A percentile compares a stretch with the other conserved stretches of the same genome.
phyloP scores from a whole-genome alignment of 2,888 invertebrate genomes.

The Stramonita haemastoma region DNA sequence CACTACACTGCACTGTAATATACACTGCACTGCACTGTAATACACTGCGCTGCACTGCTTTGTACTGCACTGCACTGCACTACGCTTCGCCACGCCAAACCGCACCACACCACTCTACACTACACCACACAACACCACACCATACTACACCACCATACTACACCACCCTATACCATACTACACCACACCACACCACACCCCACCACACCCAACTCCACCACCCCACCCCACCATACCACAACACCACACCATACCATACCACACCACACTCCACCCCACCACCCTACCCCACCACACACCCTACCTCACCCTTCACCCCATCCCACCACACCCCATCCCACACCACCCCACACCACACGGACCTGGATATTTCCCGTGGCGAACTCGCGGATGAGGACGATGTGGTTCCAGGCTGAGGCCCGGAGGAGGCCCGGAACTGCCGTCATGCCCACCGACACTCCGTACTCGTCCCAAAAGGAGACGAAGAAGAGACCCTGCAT shows the following conservation, averaged over 20 bases:
- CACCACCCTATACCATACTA: too few relatives aligned
- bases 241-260: not conserved
- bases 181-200: too few relatives aligned
- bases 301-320: not conserved
- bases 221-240: not conserved
- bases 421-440: conserved; percentile 50
- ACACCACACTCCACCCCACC: not conserved
- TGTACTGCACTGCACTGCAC: too few relatives aligned
- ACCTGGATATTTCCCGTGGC: conserved; percentile 55
- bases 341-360: not conserved
- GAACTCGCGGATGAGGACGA: conserved; percentile 55
- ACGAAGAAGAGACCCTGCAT: conserved; percentile 53
- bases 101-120: too few relatives aligned
- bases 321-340: not conserved
- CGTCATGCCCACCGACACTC: conserved; percentile 57
- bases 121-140: too few relatives aligned
- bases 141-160: too few relatives aligned
- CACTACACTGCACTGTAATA: not conserved
- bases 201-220: too few relatives aligned
- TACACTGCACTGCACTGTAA: too few relatives aligned
- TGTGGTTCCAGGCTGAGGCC: conserved; percentile 55
- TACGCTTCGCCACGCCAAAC: too few relatives aligned
- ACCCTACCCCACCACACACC: not conserved
- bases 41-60: not conserved
- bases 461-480: conserved; percentile 62